phyloP scores from a whole-genome alignment of 2,113 vertebrate species.

The Cynocephalus volans region DNA sequence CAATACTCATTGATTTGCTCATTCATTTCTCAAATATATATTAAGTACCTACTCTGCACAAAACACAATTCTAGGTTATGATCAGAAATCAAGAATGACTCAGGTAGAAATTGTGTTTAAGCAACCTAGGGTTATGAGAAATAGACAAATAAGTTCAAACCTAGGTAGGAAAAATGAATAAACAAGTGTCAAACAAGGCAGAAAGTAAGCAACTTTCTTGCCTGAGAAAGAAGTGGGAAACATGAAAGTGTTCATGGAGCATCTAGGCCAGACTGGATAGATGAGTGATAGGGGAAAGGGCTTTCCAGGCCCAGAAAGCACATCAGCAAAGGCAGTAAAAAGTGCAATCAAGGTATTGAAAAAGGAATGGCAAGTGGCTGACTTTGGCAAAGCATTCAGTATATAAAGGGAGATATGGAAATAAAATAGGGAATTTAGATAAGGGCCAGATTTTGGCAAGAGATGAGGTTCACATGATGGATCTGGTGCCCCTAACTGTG shows the following conservation, averaged over 20 bases:
- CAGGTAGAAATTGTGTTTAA: background rate
- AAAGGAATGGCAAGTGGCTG: background rate
- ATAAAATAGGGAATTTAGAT: background rate
- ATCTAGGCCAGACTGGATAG: rapidly evolving
- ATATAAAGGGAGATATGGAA: background rate
- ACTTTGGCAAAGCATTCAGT: background rate
- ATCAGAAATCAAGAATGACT: background rate
- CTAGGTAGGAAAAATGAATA: background rate
- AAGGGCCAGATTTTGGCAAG: background rate
- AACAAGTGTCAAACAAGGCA: background rate
- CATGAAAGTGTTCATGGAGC: too few relatives aligned
- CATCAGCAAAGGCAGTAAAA: background rate
- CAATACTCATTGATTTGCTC: background rate
- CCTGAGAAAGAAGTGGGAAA: too few relatives aligned
- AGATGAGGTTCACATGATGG: background rate
- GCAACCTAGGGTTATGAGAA: background rate
- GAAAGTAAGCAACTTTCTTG: background rate
- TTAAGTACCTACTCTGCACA: background rate
- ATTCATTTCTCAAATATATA: background rate
- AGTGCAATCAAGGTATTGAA: background rate
- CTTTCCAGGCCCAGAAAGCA: background rate
- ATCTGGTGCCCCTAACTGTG: background rate
- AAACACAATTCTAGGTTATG: background rate
- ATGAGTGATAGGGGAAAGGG: rapidly evolving
- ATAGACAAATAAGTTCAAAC: background rate